Conservation (phyloP, 2,797 vertebrate species). For the Thunnus albacares region DNA sequence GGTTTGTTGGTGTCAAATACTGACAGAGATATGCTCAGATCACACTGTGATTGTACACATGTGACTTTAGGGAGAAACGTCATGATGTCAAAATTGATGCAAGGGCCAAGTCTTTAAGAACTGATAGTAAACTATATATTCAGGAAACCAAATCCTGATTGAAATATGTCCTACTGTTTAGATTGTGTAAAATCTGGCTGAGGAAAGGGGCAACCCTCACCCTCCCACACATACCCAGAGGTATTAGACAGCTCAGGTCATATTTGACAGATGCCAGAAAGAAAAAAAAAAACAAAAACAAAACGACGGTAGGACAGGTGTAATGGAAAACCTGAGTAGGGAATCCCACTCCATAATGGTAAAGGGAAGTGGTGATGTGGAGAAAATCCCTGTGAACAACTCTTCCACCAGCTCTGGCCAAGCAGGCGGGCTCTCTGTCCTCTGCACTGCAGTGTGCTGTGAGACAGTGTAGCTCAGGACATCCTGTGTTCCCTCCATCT, state of each 20-base stretch:
- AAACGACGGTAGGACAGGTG: slow-evolving; percentile 47
- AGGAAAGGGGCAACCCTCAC: neutral
- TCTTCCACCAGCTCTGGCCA: slow-evolving; percentile 36
- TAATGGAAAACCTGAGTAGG: slow-evolving; percentile 72
- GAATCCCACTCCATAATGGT: slow-evolving; percentile 67
- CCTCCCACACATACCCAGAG: neutral
- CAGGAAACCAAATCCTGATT: neutral
- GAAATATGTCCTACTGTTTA: neutral
- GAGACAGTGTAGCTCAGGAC: slow-evolving; percentile 63
- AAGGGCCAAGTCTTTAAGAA: neutral
- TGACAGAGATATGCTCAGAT: slow-evolving; percentile 8
- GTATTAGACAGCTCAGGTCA: neutral
- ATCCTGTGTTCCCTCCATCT: slow-evolving; percentile 76
- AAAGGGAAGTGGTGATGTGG: slow-evolving; percentile 65
- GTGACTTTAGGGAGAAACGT: slow-evolving; percentile 11
- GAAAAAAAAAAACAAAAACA: neutral
- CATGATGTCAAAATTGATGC: slow-evolving; percentile 4
- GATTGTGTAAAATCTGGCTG: neutral
- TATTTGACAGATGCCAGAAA: slow-evolving; percentile 15
- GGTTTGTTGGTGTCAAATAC: slow-evolving; percentile 45
- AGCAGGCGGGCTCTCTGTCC: neutral
- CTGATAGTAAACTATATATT: neutral
- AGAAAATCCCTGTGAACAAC: slow-evolving; percentile 77
- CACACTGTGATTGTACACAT: neutral
- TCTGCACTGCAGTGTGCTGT: slow-evolving; percentile 10